Evolutionary conservation across 2,113 vertebrate species (phyloP), one percentile per base, ranked within the genome.

Genomic region (Silurus meridionalis): DNA sequence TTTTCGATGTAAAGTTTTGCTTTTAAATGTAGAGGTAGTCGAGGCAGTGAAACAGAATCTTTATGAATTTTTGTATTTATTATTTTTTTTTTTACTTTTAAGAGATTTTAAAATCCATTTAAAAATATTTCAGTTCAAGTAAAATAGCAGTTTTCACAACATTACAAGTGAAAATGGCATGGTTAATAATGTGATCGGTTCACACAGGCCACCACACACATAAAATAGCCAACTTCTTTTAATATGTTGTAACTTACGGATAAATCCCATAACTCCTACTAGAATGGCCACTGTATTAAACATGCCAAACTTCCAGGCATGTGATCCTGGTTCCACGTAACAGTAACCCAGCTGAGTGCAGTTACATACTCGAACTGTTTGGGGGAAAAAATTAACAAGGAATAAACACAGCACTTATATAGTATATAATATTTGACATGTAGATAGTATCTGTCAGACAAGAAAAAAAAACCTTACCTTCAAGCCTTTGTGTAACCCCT

Each of bases 311-410:
- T 83, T 90, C 71, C 88, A 78, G 6, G 0, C 0, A 2, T 63
- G 85, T 0, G 17, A 3, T 0, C 1, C 78, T 10, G 95, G 95
- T 55, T 89, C 46, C 0, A 89, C 2, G 91, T 92, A 95, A 93
- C 95, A 95, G 91, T 94, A 91, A 7, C 95, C 95, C 58, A 95
- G 85, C 72, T 86, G 77, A n/a, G 95, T 95, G 90, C 95, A 95
- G 93, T 94, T 95, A 89, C 95, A 95, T 8, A 95, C 92, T 83
- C 50, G 91, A 87, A 95, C 95, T 95, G 85, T 46, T 8, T 7
- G 6, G 46, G 14, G 13, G n/a, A 15, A 52, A 81, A 6, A 67
- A 0, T 75, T 3, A 17, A 17, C 63, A n/a, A 14, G 28, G 74
- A n/a, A 50, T 17, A 23, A 83, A 84, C 17, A 78, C 48, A 77